Evolutionary conservation across 2,113 vertebrate genomes (phyloP), one percentile per base, ranked within the genome.

Genomic region (Rhinolophus ferrumequinum): DNA sequence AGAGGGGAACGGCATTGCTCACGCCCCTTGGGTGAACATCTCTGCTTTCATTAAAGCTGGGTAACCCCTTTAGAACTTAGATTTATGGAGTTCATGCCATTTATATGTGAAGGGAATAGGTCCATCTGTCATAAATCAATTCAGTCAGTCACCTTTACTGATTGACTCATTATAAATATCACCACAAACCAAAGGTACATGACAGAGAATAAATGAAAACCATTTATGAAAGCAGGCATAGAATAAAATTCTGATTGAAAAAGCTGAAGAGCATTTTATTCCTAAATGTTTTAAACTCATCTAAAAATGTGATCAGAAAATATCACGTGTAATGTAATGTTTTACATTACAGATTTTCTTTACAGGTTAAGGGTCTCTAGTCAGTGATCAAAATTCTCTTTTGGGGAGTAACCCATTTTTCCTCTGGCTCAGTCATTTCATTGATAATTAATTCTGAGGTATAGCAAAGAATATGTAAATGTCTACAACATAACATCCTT

Each of bases 91-190:
- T 97, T 98, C 97, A 96, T 77, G 96, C 93, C 95, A 95, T 81
- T 96, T 96, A 95, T 97, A 91, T 93, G 90, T 95, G 94, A 88
- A 92, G 69, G 35, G 80, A 76, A 97, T 72, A 96, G 90, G 84
- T 81, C 76, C 87, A 97, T 88, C 72, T 88, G 92, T 88, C 54
- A 58, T 97, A 96, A 97, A 97, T 97, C 96, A 96, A 90, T 97
- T 92, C 90, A 95, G 92, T 88, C 90, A 88, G 89, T 95, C 97
- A 97, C 95, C 96, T 97, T 93, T 97, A 76, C 95, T 97, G 95
- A 97, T 95, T 96, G 90, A 94, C 92, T 98, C 84, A 95, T 98
- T 97, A 98, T 97, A 97, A 98, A 97, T 97, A 98, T 94, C 83
- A 88, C 94, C 83, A 95, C 52, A 95, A 95, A 92, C 41, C 96